phyloP scores from a whole-genome alignment of 2,113 vertebrate species.

The Xenotilapia leptura region DNA sequence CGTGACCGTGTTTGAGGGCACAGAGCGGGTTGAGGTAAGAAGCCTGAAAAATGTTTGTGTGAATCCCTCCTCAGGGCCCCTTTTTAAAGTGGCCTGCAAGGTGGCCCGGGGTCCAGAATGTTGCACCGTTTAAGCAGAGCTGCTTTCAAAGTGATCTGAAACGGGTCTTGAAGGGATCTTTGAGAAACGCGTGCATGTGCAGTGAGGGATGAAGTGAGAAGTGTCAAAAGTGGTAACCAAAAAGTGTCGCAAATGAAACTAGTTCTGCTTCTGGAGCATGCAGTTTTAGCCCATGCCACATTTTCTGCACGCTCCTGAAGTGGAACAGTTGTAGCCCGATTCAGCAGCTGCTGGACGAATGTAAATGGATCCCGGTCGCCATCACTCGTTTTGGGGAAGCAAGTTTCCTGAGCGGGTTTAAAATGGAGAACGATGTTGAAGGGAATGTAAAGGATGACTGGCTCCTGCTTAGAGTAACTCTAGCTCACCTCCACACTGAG shows the following conservation, averaged over 20 bases:
- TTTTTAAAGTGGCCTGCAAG: background rate
- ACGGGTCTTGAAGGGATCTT: background rate
- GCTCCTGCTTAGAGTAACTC: background rate
- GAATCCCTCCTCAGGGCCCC: background rate
- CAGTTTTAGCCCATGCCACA: background rate
- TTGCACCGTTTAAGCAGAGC: background rate
- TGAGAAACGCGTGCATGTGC: background rate
- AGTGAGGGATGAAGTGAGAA: background rate
- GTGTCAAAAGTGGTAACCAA: background rate
- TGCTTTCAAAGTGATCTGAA: background rate
- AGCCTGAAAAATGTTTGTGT: background rate
- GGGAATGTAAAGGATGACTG: background rate
- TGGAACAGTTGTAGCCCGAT: background rate
- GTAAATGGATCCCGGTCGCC: background rate
- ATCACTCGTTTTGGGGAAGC: background rate
- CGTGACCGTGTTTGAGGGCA: fast-evolving
- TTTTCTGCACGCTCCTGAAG: background rate
- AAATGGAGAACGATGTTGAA: background rate
- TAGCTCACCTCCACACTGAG: background rate
- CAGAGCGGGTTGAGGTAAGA: background rate
- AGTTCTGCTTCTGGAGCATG: background rate
- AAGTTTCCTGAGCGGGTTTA: background rate
- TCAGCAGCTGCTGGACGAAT: background rate
- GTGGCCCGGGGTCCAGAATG: background rate
- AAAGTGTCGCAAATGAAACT: background rate